These are phyloP conservation scores for Threskiornis aethiopicus DNA, from an alignment of 2,797 vertebrate genomes.

Conservation along the genomic window DNA sequence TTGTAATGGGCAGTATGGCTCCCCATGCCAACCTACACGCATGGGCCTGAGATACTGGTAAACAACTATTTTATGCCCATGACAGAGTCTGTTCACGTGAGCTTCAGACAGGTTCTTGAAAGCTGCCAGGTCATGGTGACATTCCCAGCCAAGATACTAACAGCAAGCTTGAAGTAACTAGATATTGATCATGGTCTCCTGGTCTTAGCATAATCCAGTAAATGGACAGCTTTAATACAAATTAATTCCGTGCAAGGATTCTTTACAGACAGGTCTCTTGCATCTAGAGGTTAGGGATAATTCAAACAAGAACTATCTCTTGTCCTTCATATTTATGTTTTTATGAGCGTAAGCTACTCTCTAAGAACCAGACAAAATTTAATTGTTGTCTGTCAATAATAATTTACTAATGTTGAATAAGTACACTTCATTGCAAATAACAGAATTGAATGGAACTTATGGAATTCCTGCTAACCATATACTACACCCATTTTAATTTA, in stretches of 20 bases:
- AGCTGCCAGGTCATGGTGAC: neutral
- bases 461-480: neutral
- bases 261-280: neutral
- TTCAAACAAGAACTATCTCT: neutral
- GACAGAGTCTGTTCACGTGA: neutral
- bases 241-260: neutral
- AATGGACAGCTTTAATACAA: neutral
- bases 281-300: neutral
- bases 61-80: neutral
- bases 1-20: neutral
- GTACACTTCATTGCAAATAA: neutral
- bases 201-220: neutral
- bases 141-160: neutral
- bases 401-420: neutral
- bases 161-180: neutral
- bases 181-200: neutral
- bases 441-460: neutral
- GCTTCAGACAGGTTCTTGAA: neutral
- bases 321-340: neutral
- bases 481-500: neutral
- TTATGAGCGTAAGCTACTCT: neutral
- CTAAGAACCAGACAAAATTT: neutral
- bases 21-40: rapidly evolving
- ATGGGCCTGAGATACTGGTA: rapidly evolving
- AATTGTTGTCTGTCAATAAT: neutral